Evolutionary conservation across 64 coral and sea anemone genomes (phyloP).

Genomic region (Stichodactyla mertensii): DNA sequence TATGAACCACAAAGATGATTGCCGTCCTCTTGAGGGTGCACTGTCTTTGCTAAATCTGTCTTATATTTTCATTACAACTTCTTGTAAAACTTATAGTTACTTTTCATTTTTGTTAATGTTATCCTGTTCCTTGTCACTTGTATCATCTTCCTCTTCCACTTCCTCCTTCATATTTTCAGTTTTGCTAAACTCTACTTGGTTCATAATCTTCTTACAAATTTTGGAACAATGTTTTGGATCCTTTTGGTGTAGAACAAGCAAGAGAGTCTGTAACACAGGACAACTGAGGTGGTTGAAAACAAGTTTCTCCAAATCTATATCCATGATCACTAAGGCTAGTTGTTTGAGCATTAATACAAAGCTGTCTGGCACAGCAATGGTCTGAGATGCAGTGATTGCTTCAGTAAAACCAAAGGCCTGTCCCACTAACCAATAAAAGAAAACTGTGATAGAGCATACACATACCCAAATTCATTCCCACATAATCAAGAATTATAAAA

Average conservation of each 20-base stretch:
- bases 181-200: constrained; percentile 37
- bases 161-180: constrained; percentile 20
- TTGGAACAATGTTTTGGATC: constrained; percentile 71
- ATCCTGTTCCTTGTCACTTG: constrained; percentile 6
- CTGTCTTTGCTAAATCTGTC: no score
- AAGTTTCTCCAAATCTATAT: constrained; percentile 57
- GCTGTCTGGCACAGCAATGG: constrained; percentile 58
- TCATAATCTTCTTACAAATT: constrained; percentile 78
- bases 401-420: constrained; percentile 43
- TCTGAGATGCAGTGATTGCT: constrained; percentile 24
- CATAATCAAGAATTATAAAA: no score
- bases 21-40: no score
- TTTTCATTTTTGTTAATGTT: constrained; percentile 28
- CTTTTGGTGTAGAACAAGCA: constrained; percentile 61
- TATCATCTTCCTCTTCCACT: constrained; percentile 12
- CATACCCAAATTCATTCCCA: no score
- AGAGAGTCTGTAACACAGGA: constrained; percentile 62
- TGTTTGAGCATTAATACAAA: constrained; percentile 53
- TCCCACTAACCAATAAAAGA: constrained; percentile 29
- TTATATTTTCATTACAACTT: no score
- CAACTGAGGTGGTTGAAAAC: constrained; percentile 56
- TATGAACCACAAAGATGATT: no score
- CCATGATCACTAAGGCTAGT: constrained; percentile 36
- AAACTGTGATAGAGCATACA: background rate
- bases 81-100: background rate